Conservation (phyloP, 2,113 vertebrate genomes). For the Speoplatyrhinus poulsoni region DNA sequence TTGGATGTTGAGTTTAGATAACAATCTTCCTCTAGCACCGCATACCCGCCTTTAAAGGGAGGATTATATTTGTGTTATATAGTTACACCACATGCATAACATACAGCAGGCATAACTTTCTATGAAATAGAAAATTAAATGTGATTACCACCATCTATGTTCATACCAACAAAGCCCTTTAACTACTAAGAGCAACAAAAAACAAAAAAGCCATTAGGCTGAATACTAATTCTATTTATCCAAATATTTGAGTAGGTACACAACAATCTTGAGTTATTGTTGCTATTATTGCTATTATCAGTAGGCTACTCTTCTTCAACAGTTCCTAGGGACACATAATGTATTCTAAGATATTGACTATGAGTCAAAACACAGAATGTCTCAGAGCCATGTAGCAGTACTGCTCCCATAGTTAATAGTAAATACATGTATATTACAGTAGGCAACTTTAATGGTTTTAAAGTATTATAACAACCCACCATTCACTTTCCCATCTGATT, state of each 20-base stretch:
- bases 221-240: neutral
- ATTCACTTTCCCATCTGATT: neutral
- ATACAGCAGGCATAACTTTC: too few relatives aligned
- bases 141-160: too few relatives aligned
- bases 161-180: neutral
- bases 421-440: too few relatives aligned
- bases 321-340: constrained; percentile 26
- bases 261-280: constrained; percentile 15
- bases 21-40: too few relatives aligned
- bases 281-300: constrained; percentile 27
- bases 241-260: constrained; percentile 9
- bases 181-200: neutral
- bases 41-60: too few relatives aligned
- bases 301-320: constrained; percentile 14
- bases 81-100: too few relatives aligned
- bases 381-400: neutral
- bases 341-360: constrained; percentile 29
- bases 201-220: neutral
- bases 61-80: too few relatives aligned
- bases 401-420: too few relatives aligned
- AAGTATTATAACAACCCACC: neutral
- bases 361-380: constrained; percentile 43
- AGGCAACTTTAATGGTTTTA: too few relatives aligned
- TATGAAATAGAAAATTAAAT: too few relatives aligned
- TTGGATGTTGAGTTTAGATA: too few relatives aligned